Conservation (phyloP, 2,113 vertebrate genomes). For the Bujurquina vittata region DNA sequence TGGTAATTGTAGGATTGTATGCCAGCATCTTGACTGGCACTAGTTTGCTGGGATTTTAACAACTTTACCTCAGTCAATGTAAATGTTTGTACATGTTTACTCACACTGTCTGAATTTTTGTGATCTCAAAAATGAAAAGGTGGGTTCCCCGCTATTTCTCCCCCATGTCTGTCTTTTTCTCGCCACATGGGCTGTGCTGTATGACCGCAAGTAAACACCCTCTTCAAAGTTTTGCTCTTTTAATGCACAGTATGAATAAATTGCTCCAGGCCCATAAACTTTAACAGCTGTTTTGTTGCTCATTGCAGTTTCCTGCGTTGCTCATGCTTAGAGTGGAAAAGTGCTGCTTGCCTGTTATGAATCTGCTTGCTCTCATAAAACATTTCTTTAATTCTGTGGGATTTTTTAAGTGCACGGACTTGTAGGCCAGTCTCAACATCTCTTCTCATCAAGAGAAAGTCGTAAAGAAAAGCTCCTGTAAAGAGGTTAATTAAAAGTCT, state of each 20-base stretch:
- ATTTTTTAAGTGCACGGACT: conserved; percentile 33
- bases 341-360: conserved; percentile 66
- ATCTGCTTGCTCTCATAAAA: conserved; percentile 73
- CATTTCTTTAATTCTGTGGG: conserved; percentile 38
- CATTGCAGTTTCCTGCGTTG: conserved; percentile 66
- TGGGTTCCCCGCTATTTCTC: conserved; percentile 26
- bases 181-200: conserved; percentile 37
- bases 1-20: conserved; percentile 10
- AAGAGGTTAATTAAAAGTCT: conserved; percentile 70
- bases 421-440: conserved; percentile 32
- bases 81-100: conserved; percentile 69
- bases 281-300: conserved; percentile 74
- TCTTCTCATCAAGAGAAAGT: conserved; percentile 66
- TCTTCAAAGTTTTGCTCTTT: conserved; percentile 56
- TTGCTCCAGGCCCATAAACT: conserved; percentile 68
- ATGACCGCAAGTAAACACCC: conserved; percentile 62
- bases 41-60: conserved; percentile 55
- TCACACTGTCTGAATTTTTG: conserved; percentile 59
- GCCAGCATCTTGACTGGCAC: conserved; percentile 55
- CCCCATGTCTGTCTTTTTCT: conserved; percentile 38
- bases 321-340: conserved; percentile 71
- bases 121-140: conserved; percentile 52
- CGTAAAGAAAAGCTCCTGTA: conserved; percentile 61
- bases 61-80: conserved; percentile 51
- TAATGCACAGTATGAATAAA: conserved; percentile 62